Percentiles rank a stretch among this genome's conserved stretches.
phyloP scores from a whole-genome alignment of 2,113 vertebrate species.

The Muntiacus muntjak region DNA sequence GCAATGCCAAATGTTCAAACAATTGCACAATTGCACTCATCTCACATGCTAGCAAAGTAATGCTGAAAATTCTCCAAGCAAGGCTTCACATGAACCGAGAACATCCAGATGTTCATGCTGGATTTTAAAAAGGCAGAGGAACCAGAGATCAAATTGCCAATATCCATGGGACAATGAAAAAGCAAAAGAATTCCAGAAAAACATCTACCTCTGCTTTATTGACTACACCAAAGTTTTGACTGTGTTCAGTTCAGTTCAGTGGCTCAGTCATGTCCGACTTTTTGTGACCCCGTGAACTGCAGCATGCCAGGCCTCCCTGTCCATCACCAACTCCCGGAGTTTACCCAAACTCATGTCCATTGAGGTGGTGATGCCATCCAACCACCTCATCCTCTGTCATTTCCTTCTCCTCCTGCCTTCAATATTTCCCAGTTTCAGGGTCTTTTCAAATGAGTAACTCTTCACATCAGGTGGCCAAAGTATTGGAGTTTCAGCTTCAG shows the following conservation, averaged over 20 bases:
- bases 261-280: fast-evolving
- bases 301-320: neutral
- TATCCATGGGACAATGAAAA: neutral
- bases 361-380: neutral
- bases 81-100: neutral
- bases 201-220: neutral
- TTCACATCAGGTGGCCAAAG: neutral
- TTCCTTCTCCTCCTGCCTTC: neutral
- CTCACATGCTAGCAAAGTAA: neutral
- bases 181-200: neutral
- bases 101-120: neutral
- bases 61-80: neutral
- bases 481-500: neutral
- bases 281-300: neutral
- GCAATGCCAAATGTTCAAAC: neutral
- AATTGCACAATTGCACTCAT: neutral
- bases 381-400: neutral
- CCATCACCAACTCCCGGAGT: neutral
- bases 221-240: neutral
- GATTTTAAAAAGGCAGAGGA: neutral
- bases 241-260: neutral
- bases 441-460: neutral
- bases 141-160: neutral
- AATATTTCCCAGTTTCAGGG: neutral
- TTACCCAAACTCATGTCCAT: neutral